Percentiles rank a stretch among this genome's conserved stretches.
phyloP scores from a whole-genome alignment of 2,113 vertebrate species.

The Stigmatopora argus region DNA sequence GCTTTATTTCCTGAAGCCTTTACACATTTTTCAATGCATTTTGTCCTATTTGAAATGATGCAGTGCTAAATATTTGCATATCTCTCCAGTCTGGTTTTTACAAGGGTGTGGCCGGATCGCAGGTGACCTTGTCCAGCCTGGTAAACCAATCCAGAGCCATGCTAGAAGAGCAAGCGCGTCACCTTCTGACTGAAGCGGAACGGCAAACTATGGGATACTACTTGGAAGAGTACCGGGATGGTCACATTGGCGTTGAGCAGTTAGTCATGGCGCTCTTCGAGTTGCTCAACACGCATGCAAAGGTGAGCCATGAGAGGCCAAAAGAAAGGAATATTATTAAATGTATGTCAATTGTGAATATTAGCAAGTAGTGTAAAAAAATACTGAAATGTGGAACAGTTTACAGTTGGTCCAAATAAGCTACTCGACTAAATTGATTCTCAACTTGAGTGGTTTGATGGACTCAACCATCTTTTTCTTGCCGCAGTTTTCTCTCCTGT shows the following conservation, averaged over 20 bases:
- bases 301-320: slow-evolving; percentile 69
- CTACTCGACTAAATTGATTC: too few relatives aligned
- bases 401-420: too few relatives aligned
- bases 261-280: slow-evolving; percentile 89
- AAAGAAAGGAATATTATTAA: not conserved
- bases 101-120: slow-evolving; percentile 87
- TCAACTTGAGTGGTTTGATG: too few relatives aligned
- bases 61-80: not conserved
- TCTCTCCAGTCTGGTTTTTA: slow-evolving; percentile 80
- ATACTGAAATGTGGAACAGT: too few relatives aligned
- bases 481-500: slow-evolving; percentile 86
- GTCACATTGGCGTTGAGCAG: slow-evolving; percentile 82
- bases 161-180: slow-evolving; percentile 89
- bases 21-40: not conserved
- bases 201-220: slow-evolving; percentile 90
- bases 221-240: slow-evolving; percentile 86
- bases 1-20: not conserved
- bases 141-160: slow-evolving; percentile 85
- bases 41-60: not conserved
- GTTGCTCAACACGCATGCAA: slow-evolving; percentile 93
- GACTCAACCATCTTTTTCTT: not conserved
- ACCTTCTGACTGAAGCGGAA: slow-evolving; percentile 84
- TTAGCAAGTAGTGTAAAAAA: too few relatives aligned
- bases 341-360: not conserved
- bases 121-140: slow-evolving; percentile 91